A percentile compares a stretch with the other conserved stretches of the same genome.
phyloP scores from a whole-genome alignment of 1,140 invertebrate genomes.

The Himalopsyche phryganea region DNA sequence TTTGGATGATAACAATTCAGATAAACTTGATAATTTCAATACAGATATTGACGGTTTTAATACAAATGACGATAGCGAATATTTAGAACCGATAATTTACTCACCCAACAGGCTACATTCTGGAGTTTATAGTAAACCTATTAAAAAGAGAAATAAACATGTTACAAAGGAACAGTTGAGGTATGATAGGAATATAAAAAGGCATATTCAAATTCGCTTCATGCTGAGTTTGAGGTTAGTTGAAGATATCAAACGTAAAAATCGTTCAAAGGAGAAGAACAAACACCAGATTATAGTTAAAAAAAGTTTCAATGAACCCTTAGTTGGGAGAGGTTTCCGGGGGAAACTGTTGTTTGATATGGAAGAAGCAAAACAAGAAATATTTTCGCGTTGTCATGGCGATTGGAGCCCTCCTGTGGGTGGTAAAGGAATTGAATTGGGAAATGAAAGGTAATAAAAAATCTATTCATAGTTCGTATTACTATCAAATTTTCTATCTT shows the following conservation, averaged over 20 bases:
- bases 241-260: slow-evolving; percentile 45
- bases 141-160: slow-evolving; percentile 32
- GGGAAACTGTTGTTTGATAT: slow-evolving; percentile 47
- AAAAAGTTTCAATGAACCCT: slow-evolving; percentile 22
- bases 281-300: not conserved
- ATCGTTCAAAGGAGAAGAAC: slow-evolving; percentile 18
- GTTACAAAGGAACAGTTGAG: slow-evolving; percentile 45
- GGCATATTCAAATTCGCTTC: slow-evolving; percentile 48
- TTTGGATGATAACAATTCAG: not conserved
- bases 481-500: not conserved
- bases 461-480: not conserved
- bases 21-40: too few relatives aligned
- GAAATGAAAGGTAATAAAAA: slow-evolving; percentile 26
- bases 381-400: slow-evolving; percentile 44
- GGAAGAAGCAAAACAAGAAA: slow-evolving; percentile 48
- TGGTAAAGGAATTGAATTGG: slow-evolving; percentile 16
- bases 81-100: slow-evolving; percentile 8
- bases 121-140: slow-evolving; percentile 1
- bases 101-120: slow-evolving; percentile 17
- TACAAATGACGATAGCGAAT: slow-evolving; percentile 3
- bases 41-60: too few relatives aligned
- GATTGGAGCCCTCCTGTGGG: slow-evolving; percentile 8
- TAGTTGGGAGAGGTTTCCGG: slow-evolving; percentile 37
- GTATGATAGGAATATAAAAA: slow-evolving; percentile 50
- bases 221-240: slow-evolving; percentile 50